Conservation (phyloP, 2,797 vertebrate genomes). For the Malacoctenus gilli region DNA sequence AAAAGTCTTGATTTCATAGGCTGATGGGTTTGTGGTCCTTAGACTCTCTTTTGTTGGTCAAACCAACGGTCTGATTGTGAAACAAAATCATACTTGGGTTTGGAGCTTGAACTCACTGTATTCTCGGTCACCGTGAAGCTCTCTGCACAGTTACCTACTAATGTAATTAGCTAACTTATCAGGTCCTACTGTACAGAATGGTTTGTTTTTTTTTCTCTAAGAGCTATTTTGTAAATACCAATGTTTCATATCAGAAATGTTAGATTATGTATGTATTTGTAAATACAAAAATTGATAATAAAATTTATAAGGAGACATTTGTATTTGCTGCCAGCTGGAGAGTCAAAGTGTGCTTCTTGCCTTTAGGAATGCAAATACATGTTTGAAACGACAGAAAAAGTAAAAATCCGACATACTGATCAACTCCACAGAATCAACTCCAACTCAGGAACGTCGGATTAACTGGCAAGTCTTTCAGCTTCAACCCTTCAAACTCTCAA, state of each 20-base stretch:
- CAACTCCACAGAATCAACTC: too few relatives aligned
- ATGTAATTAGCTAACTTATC: conserved; percentile 82
- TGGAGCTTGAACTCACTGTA: conserved; percentile 51
- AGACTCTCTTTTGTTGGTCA: conserved; percentile 43
- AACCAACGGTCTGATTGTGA: conserved; percentile 18
- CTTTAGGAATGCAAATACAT: too few relatives aligned
- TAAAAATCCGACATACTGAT: too few relatives aligned
- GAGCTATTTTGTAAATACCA: conserved; percentile 80
- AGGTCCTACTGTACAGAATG: conserved; percentile 77
- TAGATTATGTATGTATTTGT: conserved; percentile 85
- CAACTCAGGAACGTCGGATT: background rate
- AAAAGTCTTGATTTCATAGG: conserved; percentile 26
- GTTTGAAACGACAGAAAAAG: too few relatives aligned
- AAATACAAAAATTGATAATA: conserved; percentile 83
- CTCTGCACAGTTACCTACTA: conserved; percentile 70
- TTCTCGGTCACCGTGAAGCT: conserved; percentile 55
- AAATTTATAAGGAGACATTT: conserved; percentile 81
- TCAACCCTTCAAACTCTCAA: too few relatives aligned
- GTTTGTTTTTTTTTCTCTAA: conserved; percentile 43
- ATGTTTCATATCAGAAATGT: conserved; percentile 82
- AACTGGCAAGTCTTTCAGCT: too few relatives aligned
- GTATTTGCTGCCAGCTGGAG: conserved; percentile 37
- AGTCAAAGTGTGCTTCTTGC: background rate
- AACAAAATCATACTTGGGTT: conserved; percentile 51
- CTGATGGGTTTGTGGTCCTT: conserved; percentile 10